Evolutionary conservation across 2,888 invertebrate genomes (phyloP).

Genomic region (Odontocerum albicorne): DNA sequence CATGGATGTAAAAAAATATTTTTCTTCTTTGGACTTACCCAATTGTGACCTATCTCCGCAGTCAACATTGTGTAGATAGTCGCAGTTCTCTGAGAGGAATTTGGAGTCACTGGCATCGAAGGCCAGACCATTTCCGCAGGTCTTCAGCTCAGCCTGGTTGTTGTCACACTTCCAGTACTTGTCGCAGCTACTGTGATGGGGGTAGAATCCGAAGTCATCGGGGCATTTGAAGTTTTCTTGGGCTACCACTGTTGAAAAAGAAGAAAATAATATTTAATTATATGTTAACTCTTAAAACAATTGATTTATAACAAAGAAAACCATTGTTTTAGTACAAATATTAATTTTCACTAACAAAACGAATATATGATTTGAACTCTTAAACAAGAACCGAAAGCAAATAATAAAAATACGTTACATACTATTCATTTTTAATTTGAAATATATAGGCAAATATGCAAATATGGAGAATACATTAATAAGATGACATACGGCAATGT

Average conservation of each 20-base stretch:
- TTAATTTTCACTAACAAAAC: no score
- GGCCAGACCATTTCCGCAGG: constrained; percentile 91
- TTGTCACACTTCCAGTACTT: constrained; percentile 96
- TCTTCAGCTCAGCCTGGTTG: constrained; percentile 83
- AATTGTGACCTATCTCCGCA: constrained; percentile 86
- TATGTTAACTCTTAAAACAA: no score
- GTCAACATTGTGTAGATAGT: constrained; percentile 92
- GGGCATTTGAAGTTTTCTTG: constrained; percentile 91
- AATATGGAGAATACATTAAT: no score
- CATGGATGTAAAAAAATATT: no score
- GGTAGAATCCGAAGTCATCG: constrained; percentile 93
- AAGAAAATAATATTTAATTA: constrained; percentile 1
- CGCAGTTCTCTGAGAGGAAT: constrained; percentile 92
- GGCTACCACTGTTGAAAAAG: constrained; percentile 62
- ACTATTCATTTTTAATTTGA: no score
- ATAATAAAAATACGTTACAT: no score
- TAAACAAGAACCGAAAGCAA: no score
- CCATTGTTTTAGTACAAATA: no score
- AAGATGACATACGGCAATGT: no score
- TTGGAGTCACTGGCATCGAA: constrained; percentile 88
- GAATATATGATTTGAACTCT: no score
- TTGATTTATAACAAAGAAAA: no score
- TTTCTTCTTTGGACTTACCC: constrained; percentile 72
- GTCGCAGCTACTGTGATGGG: constrained; percentile 86
- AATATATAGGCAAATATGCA: no score